Evolutionary conservation across 2,888 invertebrate species (phyloP), one percentile per base, ranked within the genome.

Genomic region (Chrysolina haemoptera): DNA sequence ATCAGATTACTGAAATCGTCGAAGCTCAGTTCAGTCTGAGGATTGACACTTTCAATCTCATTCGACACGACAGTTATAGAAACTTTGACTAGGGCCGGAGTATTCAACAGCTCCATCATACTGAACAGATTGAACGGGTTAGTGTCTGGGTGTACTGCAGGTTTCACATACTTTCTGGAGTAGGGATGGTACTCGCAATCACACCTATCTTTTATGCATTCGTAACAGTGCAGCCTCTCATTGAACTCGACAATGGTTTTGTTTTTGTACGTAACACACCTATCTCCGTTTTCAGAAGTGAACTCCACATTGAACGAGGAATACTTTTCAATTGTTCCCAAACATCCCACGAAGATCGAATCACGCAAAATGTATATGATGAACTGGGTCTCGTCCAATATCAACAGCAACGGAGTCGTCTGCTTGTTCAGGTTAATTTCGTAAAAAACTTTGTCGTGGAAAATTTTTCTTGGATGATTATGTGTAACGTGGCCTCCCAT

Each of bases 211-310:
- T 59, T 59, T 4, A 59, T 27, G 35, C 59, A 59, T 27, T 59
- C 59, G 35, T 59, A 59, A 27, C 59, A 59, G n/a, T 59, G 59
- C 27, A 59, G 27, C 27, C 59, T 59, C 14, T 59, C 59, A 1
- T 59, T 35, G 59, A 59, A 59, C n/a, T 59, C 59, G 10, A 59
- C 59, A 10, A 59, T 27, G 9, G 4, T 27, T 27, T 59, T 22
- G n/a, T 59, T 59, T 35, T 59, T 59, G 59, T 59, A 59, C 8
- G 22, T 16, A 11, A 59, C 59, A 14, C 22, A 22, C 10, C 35
- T 59, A 35, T 35, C 22, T 14, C n/a, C 35, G n/a, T 27, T 35
- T 27, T 59, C 59, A 8, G 27, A 22, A 59, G 27, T 27, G 27
- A 59, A 59, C 8, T 59, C 59, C 4, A 59, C 27, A 35, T 59